Evolutionary conservation across 1,140 invertebrate species (phyloP), one percentile per base, ranked within the genome.

Genomic region (Caenorhabditis elegans): DNA sequence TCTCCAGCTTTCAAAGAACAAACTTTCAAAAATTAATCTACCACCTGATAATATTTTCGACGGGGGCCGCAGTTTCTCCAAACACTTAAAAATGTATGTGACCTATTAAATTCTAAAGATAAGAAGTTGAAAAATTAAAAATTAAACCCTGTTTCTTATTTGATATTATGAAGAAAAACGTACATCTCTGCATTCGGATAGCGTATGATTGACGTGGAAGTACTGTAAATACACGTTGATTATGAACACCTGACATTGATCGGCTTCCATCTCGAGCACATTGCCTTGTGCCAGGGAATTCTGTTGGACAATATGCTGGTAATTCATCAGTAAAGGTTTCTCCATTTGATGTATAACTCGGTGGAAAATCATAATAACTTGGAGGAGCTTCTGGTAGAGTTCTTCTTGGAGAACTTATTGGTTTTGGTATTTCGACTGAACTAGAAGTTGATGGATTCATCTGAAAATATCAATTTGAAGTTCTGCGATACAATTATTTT

Each of bases 341-440:
- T 0, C 60, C n/a, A 17, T 22, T 70, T 8, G 34, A 24, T 22
- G 60, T 70, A 34, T 70, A 70, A 15, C 60, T 70, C 6, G 60
- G 60, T 39, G 60, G 60, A 22, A 70, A 70, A n/a, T 70, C 60
- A 13, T 70, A 70, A n/a, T 70, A 70, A 31, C 60, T 70, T n/a
- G 60, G 60, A 22, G 60, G 60, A 1, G 60, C 60, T 70, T 70
- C 60, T 39, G 60, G 60, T 3, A 70, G 60, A 11, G 60, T 70
- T 39, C 60, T 70, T 70, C 60, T n/a, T 3, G 60, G 60, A 8
- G 34, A 36, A 8, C 34, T 17, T 4, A 36, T 70, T 10, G 60
- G 60, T 43, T 70, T 70, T 22, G 60, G 60, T 10, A n/a, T 1
- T 22, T 70, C 60, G 34, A 22, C 8, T 1, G 28, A 24, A n/a